Evolutionary conservation across 2,797 vertebrate genomes (phyloP), one percentile per base, ranked within the genome.

Genomic region (Micrastur ruficollis): DNA sequence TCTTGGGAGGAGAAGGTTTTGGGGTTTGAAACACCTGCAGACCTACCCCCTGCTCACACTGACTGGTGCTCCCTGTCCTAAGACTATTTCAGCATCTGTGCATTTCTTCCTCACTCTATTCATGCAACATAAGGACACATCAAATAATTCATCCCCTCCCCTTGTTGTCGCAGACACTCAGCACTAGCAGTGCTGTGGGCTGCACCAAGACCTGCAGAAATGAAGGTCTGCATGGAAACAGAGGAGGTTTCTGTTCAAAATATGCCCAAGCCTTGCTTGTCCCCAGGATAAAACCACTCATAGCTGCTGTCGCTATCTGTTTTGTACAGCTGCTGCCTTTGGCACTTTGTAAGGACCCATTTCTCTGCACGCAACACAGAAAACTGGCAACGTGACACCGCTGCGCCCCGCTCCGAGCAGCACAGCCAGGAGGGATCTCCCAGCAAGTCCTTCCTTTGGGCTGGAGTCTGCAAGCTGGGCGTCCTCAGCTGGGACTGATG

Each of bases 341-440:
- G 55, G 74, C 21, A 9, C 52, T 6, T 16, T 3, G 26, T 8
- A 10, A 42, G 81, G 79, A 65, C 40, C 53, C 5, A 1, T n/a
- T 81, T n/a, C 32, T 74, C 71, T 6, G 7, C 32, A 1, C 0
- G 26, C 38, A 2, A 25, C 8, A 0, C 29, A 14, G 47, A 22
- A 9, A 32, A 15, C n/a, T 1, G 68, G 19, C 2, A 53, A 63
- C 0, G 7, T 0, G 4, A 5, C 38, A 12, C 29, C 20, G 23
- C 38, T n/a, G n/a, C 34, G 31, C 81, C 27, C 31, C 27, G 0
- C 11, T 21, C 52, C 3, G 2, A 38, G 53, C 44, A 36, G 5
- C 42, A 20, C 42, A 29, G 49, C 36, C 6, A 56, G 52, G n/a
- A 40, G 18, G 23, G 14, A 7, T 26, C 27, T 58, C 44, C 75